Base-by-base conservation (phyloP, 92 coral and sea anemone genomes). In the Desmophyllum pertusum region DNA sequence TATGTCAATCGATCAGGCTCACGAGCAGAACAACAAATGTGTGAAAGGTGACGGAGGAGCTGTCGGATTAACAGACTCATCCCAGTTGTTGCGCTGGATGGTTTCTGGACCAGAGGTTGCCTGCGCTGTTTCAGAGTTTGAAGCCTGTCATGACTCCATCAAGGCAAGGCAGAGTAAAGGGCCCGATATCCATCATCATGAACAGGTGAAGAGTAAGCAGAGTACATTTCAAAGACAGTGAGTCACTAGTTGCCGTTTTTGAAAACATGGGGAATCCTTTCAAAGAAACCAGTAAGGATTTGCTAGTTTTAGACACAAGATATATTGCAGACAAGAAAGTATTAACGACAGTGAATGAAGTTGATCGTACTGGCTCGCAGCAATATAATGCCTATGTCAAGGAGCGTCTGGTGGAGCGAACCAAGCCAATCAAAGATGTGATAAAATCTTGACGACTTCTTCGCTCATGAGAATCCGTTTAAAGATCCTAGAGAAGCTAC, bases 11-110 rank as follows among this genome's bases (percentile, higher is more conserved):
- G n/a, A n/a, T n/a, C n/a, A n/a, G n/a, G n/a, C n/a, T n/a, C n/a
- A n/a, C n/a, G n/a, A n/a, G n/a, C n/a, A n/a, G n/a, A n/a, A n/a
- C n/a, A n/a, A n/a, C n/a, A n/a, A n/a, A n/a, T n/a, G n/a, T n/a
- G n/a, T n/a, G n/a, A 45, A 45, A 45, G 70, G 78, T 5, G 88
- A 84, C 46, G 83, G 88, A n/a, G 83, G 83, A 30, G 88, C 88
- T 2, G 73, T 83, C 27, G 80, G 80, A 15, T 41, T 72, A 27
- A 73, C 86, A 51, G 82, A 52, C 52, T 75, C 87, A 7, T 5
- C 91, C 38, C 83, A 81, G 37, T 80, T 85, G 30, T 57, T 85
- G 3, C 50, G 80, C 29, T 87, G 91, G 84, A 87, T 87, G 91
- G 73, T 82, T 15, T 62, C 50, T 4, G 87, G 91, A 17, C 87